Base-by-base conservation (phyloP, 1,140 invertebrate species). In the Caenorhabditis tropicalis region DNA sequence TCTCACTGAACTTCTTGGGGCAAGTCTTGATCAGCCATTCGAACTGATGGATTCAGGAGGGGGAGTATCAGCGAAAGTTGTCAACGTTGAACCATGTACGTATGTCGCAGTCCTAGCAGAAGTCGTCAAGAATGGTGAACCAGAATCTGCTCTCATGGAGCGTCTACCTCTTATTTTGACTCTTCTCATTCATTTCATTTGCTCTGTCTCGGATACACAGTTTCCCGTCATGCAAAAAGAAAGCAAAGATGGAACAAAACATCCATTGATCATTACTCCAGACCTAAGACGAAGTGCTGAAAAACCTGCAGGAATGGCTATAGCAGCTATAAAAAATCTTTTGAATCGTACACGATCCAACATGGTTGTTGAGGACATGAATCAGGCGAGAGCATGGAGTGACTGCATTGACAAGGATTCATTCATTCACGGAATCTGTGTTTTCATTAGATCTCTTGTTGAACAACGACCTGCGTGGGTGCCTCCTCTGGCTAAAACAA, bases 321-420 rank as follows among this genome's bases (percentile, higher is more conserved):
- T 84, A 2, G 46, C 53, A 16, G 83, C 79, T 0, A 84, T 84
- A 15, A 84, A 74, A 49, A 70, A 70, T 29, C 39, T 84, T 33
- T 49, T 84, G 2, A 53, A 21, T 21, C 65, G 83, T 21, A 87
- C 89, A 19, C 39, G 85, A 24, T 84, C 87, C 9, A 86, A 87
- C 9, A 82, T 56, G 31, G 85, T 91, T 21, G 87, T 91, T 43
- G 90, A 90, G 39, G 82, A 79, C n/a, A 90, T 90, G 90, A 90
- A 90, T 82, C 65, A 86, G 36, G 90, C 89, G 39, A 51, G 89
- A 43, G 88, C 85, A 56, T 90, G 90, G 90, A 90, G 87, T 19
- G 88, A 90, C 39, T 88, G 90, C 27, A 36, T 84, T 24, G 82
- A 89, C 65, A 43, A 82, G 33, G 87, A 90, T 29, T 39, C 89